phyloP scores from a whole-genome alignment of 2,797 vertebrate genomes.

The Trematomus bernacchii region DNA sequence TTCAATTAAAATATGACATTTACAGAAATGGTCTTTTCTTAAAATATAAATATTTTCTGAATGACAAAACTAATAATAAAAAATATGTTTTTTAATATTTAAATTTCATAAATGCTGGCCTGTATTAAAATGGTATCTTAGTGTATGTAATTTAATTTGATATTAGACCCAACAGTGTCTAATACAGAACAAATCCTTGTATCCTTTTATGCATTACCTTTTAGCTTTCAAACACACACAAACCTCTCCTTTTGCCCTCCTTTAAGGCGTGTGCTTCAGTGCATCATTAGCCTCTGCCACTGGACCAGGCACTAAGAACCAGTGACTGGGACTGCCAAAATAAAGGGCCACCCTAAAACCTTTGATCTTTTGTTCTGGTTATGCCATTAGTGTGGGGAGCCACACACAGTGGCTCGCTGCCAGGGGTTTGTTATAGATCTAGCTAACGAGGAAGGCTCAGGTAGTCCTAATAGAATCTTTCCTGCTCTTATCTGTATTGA shows the following conservation, averaged over 20 bases:
- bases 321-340: conserved; percentile 41
- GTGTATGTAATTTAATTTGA: background rate
- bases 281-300: conserved; percentile 66
- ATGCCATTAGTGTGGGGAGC: conserved; percentile 66
- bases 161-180: background rate
- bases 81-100: too few species aligned
- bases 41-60: too few species aligned
- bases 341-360: conserved; percentile 54
- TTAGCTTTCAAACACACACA: conserved; percentile 28
- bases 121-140: background rate
- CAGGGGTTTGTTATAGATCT: conserved; percentile 69
- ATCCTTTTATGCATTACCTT: background rate
- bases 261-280: conserved; percentile 34
- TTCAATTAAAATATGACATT: background rate
- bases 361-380: conserved; percentile 78
- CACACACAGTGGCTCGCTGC: conserved; percentile 52
- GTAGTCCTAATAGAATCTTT: conserved; percentile 75
- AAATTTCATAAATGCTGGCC: too few species aligned
- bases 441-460: conserved; percentile 76
- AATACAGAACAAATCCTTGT: background rate
- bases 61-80: too few species aligned
- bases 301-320: conserved; percentile 42
- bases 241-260: conserved; percentile 2
- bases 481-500: conserved; percentile 74
- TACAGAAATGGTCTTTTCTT: background rate